Conservation (phyloP, 2,113 vertebrate genomes). For the Zeus faber region DNA sequence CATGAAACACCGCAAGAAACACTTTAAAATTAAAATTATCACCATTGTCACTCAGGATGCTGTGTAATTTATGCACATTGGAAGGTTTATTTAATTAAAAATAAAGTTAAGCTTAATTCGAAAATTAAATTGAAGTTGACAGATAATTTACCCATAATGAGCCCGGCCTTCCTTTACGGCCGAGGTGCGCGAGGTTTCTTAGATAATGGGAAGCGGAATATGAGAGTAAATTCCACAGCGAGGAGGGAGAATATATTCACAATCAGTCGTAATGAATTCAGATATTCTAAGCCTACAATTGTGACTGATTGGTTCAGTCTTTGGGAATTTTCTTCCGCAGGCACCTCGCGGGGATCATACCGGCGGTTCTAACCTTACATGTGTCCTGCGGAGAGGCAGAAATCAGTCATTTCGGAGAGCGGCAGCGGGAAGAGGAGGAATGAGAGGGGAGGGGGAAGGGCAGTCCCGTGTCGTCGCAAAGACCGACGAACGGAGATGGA, state of each 20-base stretch:
- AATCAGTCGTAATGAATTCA: constrained; percentile 30
- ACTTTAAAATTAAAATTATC: neutral
- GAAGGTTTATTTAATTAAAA: constrained; percentile 5
- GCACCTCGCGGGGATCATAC: constrained; percentile 17
- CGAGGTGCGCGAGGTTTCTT: constrained; percentile 7
- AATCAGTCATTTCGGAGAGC: constrained; percentile 46
- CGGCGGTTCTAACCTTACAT: constrained; percentile 21
- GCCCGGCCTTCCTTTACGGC: constrained; percentile 2
- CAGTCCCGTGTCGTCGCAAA: constrained; percentile 17
- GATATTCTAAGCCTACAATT: constrained; percentile 32
- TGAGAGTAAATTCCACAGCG: constrained; percentile 22
- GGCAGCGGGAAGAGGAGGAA: constrained; percentile 22
- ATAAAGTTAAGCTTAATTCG: neutral
- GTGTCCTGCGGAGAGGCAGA: constrained; percentile 31
- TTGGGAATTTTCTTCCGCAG: constrained; percentile 34
- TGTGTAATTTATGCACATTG: constrained; percentile 1
- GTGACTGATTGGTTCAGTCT: constrained; percentile 37
- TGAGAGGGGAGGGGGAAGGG: constrained; percentile 18
- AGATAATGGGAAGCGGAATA: constrained; percentile 15
- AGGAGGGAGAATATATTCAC: constrained; percentile 19
- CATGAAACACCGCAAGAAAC: neutral
- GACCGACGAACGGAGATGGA: constrained; percentile 37
- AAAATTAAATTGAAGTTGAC: constrained; percentile 8
- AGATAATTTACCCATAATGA: constrained; percentile 24
- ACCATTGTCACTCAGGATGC: neutral